Conservation (phyloP, 2,113 vertebrate genomes). For the Vidua chalybeata region DNA sequence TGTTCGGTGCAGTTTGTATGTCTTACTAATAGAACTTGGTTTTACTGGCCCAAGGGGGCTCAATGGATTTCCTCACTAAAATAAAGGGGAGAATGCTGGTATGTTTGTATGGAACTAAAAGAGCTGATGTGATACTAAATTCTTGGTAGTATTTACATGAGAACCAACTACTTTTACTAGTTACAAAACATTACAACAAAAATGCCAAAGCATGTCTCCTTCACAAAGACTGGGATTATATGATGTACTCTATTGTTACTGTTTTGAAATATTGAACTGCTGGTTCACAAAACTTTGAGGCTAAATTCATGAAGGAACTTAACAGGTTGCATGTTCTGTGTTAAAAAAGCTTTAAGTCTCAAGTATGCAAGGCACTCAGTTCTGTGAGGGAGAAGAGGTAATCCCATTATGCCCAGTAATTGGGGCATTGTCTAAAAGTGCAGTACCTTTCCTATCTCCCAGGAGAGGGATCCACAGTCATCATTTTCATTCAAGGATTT, state of each 20-base stretch:
- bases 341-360: background rate
- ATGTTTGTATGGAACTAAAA: background rate
- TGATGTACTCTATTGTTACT: background rate
- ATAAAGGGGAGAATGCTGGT: background rate
- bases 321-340: background rate
- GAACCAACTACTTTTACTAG: background rate
- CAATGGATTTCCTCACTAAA: background rate
- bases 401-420: background rate
- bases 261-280: background rate
- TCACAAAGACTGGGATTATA: background rate
- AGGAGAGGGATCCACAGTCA: background rate
- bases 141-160: background rate
- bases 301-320: background rate
- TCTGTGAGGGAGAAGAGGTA: background rate
- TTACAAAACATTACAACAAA: background rate
- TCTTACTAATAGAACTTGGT: background rate
- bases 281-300: background rate
- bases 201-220: background rate
- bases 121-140: background rate
- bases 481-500: background rate
- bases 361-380: background rate
- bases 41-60: background rate
- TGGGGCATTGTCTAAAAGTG: background rate
- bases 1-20: background rate
- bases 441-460: background rate